Evolutionary conservation across 2,113 vertebrate species (phyloP).

Genomic region (Benitochromis conjunctus): DNA sequence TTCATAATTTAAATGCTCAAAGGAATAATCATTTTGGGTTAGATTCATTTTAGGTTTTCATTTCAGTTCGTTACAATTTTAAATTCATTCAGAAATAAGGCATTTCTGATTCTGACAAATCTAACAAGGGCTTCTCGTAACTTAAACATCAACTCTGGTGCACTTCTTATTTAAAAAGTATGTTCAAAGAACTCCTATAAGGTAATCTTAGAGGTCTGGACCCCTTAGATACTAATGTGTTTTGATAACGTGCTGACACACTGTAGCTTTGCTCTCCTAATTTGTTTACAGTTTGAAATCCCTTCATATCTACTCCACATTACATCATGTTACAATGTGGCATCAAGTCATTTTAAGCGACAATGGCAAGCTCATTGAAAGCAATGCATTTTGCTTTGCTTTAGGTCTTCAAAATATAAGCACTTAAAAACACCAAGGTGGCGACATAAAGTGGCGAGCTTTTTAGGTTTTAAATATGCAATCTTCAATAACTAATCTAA

Average conservation of each 20-base stretch:
- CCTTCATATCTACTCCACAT: not conserved
- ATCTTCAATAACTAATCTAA: not conserved
- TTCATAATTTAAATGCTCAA: not conserved
- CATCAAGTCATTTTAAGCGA: not conserved
- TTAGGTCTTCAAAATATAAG: not conserved
- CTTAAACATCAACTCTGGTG: not conserved
- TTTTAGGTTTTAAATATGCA: not conserved
- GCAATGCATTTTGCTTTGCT: not conserved
- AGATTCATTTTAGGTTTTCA: not conserved
- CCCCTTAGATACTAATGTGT: not conserved
- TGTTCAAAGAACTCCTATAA: not conserved
- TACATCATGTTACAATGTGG: not conserved
- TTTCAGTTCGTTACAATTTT: not conserved
- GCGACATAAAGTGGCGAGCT: not conserved
- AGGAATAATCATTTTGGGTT: not conserved
- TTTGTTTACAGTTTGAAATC: not conserved
- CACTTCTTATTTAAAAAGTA: not conserved
- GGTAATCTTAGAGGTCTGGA: not conserved
- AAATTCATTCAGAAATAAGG: not conserved
- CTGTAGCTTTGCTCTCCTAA: not conserved
- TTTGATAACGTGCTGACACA: not conserved
- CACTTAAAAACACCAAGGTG: not conserved
- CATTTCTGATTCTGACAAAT: not conserved
- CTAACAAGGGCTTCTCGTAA: not conserved
- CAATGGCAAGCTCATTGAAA: not conserved